A percentile compares a stretch with the other conserved stretches of the same genome.
These are phyloP conservation scores for Euwallacea similis DNA, from an alignment of 1,140 invertebrate genomes.

Conservation along the genomic window DNA sequence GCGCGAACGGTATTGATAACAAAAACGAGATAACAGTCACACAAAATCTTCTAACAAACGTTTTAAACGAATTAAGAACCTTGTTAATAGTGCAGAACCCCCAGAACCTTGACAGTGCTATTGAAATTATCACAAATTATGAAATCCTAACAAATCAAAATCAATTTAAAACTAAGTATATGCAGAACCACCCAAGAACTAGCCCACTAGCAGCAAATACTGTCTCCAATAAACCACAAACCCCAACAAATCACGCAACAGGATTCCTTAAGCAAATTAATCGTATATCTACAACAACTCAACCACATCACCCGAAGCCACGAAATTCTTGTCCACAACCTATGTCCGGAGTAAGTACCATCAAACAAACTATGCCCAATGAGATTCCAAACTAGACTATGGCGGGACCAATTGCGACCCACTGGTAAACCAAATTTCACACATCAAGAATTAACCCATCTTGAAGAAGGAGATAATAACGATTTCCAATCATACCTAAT, in stretches of 20 bases:
- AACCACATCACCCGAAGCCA: conserved; percentile 3
- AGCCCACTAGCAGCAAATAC: too few species aligned
- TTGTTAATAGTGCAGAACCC: conserved; percentile 11
- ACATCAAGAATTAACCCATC: neutral
- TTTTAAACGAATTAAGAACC: conserved; percentile 10
- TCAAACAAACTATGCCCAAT: too few species aligned
- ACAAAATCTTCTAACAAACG: conserved; percentile 13
- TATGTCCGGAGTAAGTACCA: neutral
- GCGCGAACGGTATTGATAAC: neutral
- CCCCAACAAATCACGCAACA: too few species aligned
- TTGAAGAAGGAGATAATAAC: too few species aligned
- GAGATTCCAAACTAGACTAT: too few species aligned
- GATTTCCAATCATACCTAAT: too few species aligned
- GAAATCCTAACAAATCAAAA: conserved; percentile 12
- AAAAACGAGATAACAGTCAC: conserved; percentile 15
- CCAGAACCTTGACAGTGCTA: conserved; percentile 1
- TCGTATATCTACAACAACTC: too few species aligned
- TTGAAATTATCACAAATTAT: conserved; percentile 18
- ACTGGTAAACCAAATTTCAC: too few species aligned
- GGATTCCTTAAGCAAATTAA: too few species aligned
- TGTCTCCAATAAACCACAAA: too few species aligned
- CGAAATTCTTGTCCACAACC: conserved; percentile 16
- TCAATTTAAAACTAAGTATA: conserved; percentile 18
- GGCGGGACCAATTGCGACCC: too few species aligned
- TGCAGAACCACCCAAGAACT: conserved; percentile 25